Conservation (phyloP, 1,140 invertebrate genomes). For the Drosophila eugracilis region DNA sequence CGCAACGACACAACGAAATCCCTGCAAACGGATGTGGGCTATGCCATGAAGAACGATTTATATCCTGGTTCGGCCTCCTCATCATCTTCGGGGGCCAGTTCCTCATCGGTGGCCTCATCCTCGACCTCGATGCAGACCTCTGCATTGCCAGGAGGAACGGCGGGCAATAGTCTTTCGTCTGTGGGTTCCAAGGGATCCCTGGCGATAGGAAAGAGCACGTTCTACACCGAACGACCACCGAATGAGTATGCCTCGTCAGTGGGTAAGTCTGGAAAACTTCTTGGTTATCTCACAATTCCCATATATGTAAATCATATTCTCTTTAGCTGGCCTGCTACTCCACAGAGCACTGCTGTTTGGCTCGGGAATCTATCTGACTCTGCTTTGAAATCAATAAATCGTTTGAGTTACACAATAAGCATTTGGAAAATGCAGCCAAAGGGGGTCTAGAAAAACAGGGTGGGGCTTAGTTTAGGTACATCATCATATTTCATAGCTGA, state of each 20-base stretch:
- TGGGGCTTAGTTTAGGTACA: slow-evolving; percentile 57
- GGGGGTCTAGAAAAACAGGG: slow-evolving; percentile 49
- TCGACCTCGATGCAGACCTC: slow-evolving; percentile 76
- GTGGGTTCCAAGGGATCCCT: slow-evolving; percentile 76
- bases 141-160: slow-evolving; percentile 47
- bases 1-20: slow-evolving; percentile 82
- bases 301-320: slow-evolving; percentile 15
- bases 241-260: slow-evolving; percentile 72
- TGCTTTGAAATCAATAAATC: slow-evolving; percentile 74
- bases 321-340: slow-evolving; percentile 37
- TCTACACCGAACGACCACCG: slow-evolving; percentile 84
- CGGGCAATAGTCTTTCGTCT: slow-evolving; percentile 72
- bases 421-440: slow-evolving; percentile 81
- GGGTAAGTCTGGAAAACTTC: slow-evolving; percentile 52
- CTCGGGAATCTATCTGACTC: slow-evolving; percentile 42
- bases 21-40: slow-evolving; percentile 78
- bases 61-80: slow-evolving; percentile 67
- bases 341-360: slow-evolving; percentile 38
- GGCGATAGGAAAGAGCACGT: slow-evolving; percentile 84
- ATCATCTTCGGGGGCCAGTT: slow-evolving; percentile 41
- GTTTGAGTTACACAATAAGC: slow-evolving; percentile 54
- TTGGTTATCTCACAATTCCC: background rate
- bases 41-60: slow-evolving; percentile 78
- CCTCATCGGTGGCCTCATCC: slow-evolving; percentile 66
- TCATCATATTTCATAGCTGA: slow-evolving; percentile 60